Conservation (phyloP, 2,888 invertebrate species). For the Diaprepes abbreviatus region DNA sequence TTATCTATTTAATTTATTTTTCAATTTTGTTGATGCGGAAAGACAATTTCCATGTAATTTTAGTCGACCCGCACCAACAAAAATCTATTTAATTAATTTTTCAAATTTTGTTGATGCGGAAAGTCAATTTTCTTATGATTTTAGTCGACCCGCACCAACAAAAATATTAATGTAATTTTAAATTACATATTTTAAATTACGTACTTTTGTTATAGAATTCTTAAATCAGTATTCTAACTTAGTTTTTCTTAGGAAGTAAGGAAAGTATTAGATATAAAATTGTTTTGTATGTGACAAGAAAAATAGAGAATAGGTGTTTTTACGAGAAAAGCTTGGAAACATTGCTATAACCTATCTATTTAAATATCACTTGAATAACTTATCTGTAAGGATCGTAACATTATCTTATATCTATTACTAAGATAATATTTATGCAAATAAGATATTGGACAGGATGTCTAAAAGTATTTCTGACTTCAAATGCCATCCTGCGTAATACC, state of each 20-base stretch:
- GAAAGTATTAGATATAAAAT: conserved; percentile 10
- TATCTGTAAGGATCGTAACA: not conserved
- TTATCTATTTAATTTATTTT: too few relatives aligned
- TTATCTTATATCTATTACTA: not conserved
- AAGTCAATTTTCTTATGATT: not conserved
- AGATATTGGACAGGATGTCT: too few relatives aligned
- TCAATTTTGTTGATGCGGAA: conserved; percentile 1
- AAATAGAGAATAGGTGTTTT: conserved; percentile 18
- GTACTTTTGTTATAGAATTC: not conserved
- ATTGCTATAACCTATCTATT: conserved; percentile 13
- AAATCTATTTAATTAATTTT: not conserved
- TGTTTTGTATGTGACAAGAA: conserved; percentile 20
- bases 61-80: not conserved
- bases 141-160: not conserved
- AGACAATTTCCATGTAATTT: not conserved
- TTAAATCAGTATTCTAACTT: not conserved
- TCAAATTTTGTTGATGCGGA: conserved; percentile 1
- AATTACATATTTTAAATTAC: not conserved
- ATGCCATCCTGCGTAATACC: too few relatives aligned
- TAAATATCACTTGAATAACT: conserved; percentile 4
- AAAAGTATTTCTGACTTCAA: too few relatives aligned
- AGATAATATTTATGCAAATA: not conserved
- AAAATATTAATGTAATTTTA: not conserved
- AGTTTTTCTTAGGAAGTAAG: conserved; percentile 5
- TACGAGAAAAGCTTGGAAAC: conserved; percentile 27